A percentile compares a stretch with the other conserved stretches of the same genome.
phyloP scores from a whole-genome alignment of 1,140 invertebrate genomes.

The Psilanteris sp. region DNA sequence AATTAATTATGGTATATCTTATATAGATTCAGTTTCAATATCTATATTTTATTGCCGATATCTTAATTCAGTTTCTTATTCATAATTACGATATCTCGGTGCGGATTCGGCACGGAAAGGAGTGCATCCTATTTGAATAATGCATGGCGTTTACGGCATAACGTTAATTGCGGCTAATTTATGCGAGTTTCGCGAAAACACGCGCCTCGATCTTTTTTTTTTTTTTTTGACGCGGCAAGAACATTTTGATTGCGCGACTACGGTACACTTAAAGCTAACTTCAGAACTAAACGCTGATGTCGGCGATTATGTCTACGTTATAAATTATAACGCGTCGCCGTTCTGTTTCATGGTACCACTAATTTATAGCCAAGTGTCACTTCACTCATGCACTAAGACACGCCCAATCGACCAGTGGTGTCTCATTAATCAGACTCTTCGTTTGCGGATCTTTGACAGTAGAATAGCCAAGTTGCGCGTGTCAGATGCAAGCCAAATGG shows the following conservation, averaged over 20 bases:
- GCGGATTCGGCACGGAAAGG: too few species aligned
- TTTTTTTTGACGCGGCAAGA: slow-evolving; percentile 10
- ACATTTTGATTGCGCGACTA: slow-evolving; percentile 44
- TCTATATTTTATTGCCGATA: too few species aligned
- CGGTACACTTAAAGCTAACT: slow-evolving; percentile 35
- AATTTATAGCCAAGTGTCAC: slow-evolving; percentile 58
- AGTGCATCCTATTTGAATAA: too few species aligned
- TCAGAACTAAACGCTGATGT: slow-evolving; percentile 46
- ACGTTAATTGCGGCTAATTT: slow-evolving; percentile 43
- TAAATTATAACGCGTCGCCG: slow-evolving; percentile 59
- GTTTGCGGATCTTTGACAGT: slow-evolving; percentile 58
- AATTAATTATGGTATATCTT: too few species aligned
- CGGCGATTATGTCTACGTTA: slow-evolving; percentile 49
- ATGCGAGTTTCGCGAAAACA: slow-evolving; percentile 29
- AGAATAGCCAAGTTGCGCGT: slow-evolving; percentile 47
- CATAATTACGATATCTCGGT: too few species aligned
- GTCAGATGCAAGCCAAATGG: slow-evolving; percentile 32
- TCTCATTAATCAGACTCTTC: slow-evolving; percentile 65
- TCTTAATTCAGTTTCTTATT: too few species aligned
- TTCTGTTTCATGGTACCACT: slow-evolving; percentile 55
- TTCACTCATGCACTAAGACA: slow-evolving; percentile 54
- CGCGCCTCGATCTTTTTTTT: slow-evolving; percentile 1
- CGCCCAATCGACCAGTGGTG: slow-evolving; percentile 24
- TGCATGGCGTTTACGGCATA: neutral
- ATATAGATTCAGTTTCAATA: too few species aligned